Evolutionary conservation across 2,113 vertebrate species (phyloP).

Genomic region (Hippoglossus stenolepis): DNA sequence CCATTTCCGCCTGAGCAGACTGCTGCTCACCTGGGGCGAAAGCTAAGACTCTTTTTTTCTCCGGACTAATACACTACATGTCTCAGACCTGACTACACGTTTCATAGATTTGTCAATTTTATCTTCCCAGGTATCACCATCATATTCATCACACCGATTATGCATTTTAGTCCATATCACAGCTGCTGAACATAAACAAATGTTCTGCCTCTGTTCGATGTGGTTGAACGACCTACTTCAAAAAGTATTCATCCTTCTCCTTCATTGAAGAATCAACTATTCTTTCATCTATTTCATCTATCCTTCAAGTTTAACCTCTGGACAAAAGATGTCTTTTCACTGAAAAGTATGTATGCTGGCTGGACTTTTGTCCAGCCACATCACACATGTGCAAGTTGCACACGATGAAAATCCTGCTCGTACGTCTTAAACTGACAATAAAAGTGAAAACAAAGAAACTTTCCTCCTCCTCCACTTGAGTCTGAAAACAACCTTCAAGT

Average conservation of each 20-base stretch:
- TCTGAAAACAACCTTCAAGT: neutral
- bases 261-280: no score
- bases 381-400: neutral
- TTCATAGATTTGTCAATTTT: neutral
- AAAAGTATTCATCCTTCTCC: no score
- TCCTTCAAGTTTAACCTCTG: no score
- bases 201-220: no score
- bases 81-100: neutral
- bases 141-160: neutral
- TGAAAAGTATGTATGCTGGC: no score
- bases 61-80: neutral
- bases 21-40: constrained; percentile 8
- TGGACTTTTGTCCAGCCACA: neutral
- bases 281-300: no score
- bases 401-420: neutral
- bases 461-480: neutral
- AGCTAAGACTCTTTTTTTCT: neutral
- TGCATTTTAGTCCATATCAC: neutral
- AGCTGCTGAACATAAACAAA: no score
- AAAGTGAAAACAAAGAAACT: neutral
- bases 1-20: constrained; percentile 3
- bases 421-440: neutral
- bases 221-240: no score
- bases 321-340: no score
- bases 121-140: neutral